phyloP scores from a whole-genome alignment of 1,140 invertebrate genomes.

The Periplaneta americana region DNA sequence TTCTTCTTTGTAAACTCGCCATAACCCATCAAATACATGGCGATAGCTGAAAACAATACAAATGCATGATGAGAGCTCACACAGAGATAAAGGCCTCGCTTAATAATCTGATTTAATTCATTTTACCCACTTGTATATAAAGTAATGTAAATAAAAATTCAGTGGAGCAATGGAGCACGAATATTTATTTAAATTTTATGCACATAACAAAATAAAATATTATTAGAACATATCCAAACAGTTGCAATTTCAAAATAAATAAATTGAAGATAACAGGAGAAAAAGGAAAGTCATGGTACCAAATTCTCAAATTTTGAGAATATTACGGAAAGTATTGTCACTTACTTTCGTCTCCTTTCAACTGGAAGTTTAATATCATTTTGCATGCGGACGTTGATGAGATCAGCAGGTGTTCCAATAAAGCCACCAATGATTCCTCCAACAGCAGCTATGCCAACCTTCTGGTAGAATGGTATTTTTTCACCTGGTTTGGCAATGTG shows the following conservation, averaged over 20 bases:
- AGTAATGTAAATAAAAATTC: too few relatives aligned
- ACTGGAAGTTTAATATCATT: conserved; percentile 94
- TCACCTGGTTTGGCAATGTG: neutral
- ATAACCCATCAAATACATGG: conserved; percentile 90
- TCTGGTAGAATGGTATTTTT: conserved; percentile 2
- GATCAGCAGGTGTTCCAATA: conserved; percentile 91
- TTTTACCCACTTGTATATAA: too few relatives aligned
- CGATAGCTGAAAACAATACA: conserved; percentile 73
- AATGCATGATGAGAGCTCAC: neutral
- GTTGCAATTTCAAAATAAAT: too few relatives aligned
- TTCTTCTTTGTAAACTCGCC: conserved; percentile 76
- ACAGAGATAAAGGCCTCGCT: neutral
- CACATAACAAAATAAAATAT: too few relatives aligned
- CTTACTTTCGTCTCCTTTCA: conserved; percentile 89
- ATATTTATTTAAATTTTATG: too few relatives aligned
- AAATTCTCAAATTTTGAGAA: too few relatives aligned
- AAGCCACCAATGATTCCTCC: conserved; percentile 87
- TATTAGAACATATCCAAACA: too few relatives aligned
- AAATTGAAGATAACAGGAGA: too few relatives aligned
- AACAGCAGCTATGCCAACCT: conserved; percentile 63
- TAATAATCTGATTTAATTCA: too few relatives aligned
- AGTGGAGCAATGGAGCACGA: too few relatives aligned
- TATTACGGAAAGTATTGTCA: too few relatives aligned
- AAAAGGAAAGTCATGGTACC: too few relatives aligned
- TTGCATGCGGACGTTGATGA: conserved; percentile 99